Evolutionary conservation across 2,797 vertebrate genomes (phyloP).

Genomic region (Morelia viridis): DNA sequence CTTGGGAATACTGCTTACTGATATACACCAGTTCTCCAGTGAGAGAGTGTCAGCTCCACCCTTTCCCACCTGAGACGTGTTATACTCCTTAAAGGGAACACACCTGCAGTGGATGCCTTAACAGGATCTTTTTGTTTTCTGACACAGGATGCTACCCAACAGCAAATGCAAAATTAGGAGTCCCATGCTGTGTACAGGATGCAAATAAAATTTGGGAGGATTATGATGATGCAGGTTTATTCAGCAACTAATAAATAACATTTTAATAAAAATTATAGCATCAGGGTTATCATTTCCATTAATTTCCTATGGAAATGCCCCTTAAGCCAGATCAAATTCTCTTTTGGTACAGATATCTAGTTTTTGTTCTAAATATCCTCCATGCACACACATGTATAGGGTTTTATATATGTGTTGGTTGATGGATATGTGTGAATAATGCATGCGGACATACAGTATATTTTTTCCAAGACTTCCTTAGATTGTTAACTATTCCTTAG

Average conservation of each 20-base stretch:
- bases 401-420: background rate
- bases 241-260: background rate
- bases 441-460: background rate
- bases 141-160: constrained; percentile 58
- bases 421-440: background rate
- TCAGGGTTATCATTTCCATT: too few species aligned
- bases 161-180: constrained; percentile 52
- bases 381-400: background rate
- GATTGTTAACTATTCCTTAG: background rate
- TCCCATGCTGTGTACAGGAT: constrained; percentile 29
- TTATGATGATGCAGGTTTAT: background rate
- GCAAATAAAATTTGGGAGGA: constrained; percentile 17
- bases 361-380: background rate
- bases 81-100: too few species aligned
- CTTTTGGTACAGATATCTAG: background rate
- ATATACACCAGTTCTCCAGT: too few species aligned
- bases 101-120: too few species aligned
- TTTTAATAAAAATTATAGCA: too few species aligned
- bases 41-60: too few species aligned
- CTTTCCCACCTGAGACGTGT: too few species aligned
- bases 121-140: constrained; percentile 55
- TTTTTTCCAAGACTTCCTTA: background rate
- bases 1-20: too few species aligned
- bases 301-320: too few species aligned
- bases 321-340: background rate